These are phyloP conservation scores for Coranthus polyacanthus DNA, from an alignment of 2,797 vertebrate genomes.

Conservation along the genomic window DNA sequence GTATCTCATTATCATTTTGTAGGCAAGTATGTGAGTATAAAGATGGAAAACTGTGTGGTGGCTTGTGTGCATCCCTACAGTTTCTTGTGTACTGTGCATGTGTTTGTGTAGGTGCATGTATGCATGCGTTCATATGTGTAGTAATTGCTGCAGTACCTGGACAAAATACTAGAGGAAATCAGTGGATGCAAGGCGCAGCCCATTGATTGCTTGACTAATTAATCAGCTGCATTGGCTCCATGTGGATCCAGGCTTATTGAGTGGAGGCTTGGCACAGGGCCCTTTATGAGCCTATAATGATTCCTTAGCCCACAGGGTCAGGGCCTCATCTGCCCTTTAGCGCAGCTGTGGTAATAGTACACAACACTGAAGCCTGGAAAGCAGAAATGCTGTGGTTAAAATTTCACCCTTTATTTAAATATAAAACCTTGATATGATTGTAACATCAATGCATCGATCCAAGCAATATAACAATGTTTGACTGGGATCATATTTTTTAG, in stretches of 20 bases:
- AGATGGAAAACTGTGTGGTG: slow-evolving; percentile 44
- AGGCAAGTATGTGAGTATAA: slow-evolving; percentile 44
- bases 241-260: slow-evolving; percentile 79
- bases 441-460: slow-evolving; percentile 29
- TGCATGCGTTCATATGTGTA: slow-evolving; percentile 36
- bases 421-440: slow-evolving; percentile 41
- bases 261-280: slow-evolving; percentile 72
- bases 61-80: slow-evolving; percentile 38
- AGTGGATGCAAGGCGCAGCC: slow-evolving; percentile 68
- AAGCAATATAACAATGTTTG: slow-evolving; percentile 24
- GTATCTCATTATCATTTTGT: slow-evolving; percentile 73
- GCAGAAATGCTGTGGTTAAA: slow-evolving; percentile 25
- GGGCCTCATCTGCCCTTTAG: slow-evolving; percentile 74
- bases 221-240: slow-evolving; percentile 82
- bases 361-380: slow-evolving; percentile 54
- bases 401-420: slow-evolving; percentile 35
- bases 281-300: slow-evolving; percentile 83
- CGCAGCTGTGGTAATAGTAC: slow-evolving; percentile 59
- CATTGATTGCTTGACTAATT: slow-evolving; percentile 85
- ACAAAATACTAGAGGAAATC: slow-evolving; percentile 70
- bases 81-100: slow-evolving; percentile 28
- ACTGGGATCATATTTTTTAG: slow-evolving; percentile 30
- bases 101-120: slow-evolving; percentile 7
- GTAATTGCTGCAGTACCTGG: slow-evolving; percentile 75
- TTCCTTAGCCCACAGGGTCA: slow-evolving; percentile 74